phyloP scores from a whole-genome alignment of 2,113 vertebrate genomes.

The Chlorodrepanis virens region DNA sequence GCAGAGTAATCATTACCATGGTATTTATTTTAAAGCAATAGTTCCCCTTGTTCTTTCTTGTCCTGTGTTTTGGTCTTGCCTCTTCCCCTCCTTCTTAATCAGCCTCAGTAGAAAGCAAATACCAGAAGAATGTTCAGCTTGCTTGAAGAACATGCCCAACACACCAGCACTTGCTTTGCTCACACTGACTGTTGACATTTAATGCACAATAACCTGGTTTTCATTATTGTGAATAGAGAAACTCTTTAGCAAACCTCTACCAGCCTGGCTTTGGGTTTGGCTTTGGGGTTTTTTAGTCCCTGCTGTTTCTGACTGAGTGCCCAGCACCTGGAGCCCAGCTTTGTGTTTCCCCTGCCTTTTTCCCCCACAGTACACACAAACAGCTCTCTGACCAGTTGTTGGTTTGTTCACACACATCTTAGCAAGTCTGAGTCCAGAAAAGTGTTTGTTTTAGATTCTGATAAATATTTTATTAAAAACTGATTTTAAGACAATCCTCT shows the following conservation, averaged over 20 bases:
- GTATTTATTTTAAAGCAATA: slow-evolving; percentile 63
- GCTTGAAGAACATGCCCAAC: not conserved
- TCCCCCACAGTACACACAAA: not conserved
- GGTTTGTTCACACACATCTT: not conserved
- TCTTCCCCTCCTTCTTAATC: not conserved
- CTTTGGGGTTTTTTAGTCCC: not conserved
- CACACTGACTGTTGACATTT: not conserved
- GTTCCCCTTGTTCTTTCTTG: not conserved
- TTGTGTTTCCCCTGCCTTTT: not conserved
- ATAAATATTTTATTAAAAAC: slow-evolving; percentile 72
- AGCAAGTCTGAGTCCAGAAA: slow-evolving; percentile 43
- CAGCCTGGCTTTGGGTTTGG: not conserved
- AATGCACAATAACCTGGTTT: not conserved
- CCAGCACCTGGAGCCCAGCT: not conserved
- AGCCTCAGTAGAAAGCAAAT: slow-evolving; percentile 13
- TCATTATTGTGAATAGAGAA: not conserved
- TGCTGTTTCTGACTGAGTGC: not conserved
- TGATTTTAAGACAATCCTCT: slow-evolving; percentile 38
- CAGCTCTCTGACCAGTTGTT: not conserved
- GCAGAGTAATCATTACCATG: slow-evolving; percentile 29
- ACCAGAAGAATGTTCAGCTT: not conserved
- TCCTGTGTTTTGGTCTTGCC: not conserved
- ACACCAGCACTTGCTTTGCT: slow-evolving; percentile 17
- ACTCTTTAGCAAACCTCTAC: not conserved
- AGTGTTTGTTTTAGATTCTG: slow-evolving; percentile 53